Conservation (phyloP, 2,797 vertebrate species). For the Acrossocheilus wenchowensis region DNA sequence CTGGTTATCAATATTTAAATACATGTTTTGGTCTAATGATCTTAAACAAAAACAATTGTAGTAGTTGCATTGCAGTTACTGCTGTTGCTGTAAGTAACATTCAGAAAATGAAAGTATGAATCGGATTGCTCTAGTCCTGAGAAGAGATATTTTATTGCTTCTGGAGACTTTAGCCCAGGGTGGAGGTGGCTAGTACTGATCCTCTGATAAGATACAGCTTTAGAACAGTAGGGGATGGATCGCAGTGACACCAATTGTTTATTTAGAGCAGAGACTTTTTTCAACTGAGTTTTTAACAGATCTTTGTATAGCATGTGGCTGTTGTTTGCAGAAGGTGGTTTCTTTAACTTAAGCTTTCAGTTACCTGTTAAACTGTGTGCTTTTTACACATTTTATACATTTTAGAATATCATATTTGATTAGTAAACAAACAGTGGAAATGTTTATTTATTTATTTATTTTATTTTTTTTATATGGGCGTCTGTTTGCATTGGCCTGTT, state of each 20-base stretch:
- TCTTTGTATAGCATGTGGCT: not conserved
- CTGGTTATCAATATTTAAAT: not conserved
- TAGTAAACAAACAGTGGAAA: not conserved
- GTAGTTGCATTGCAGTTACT: not conserved
- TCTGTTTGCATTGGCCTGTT: not conserved
- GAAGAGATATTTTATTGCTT: conserved; percentile 22
- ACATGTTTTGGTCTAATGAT: not conserved
- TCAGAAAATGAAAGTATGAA: not conserved
- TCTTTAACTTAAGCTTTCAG: not conserved
- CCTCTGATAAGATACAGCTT: conserved; percentile 36
- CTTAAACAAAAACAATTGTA: not conserved
- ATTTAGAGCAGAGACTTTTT: conserved; percentile 30
- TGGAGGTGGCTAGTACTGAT: not conserved
- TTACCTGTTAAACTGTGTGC: not conserved
- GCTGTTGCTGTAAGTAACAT: not conserved
- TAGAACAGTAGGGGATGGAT: conserved; percentile 30
- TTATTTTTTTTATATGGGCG: too few species aligned
- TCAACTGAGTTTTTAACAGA: not conserved
- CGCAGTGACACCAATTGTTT: conserved; percentile 41
- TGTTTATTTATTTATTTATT: not conserved
- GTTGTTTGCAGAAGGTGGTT: conserved; percentile 27
- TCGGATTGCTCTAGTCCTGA: not conserved
- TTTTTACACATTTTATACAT: not conserved
- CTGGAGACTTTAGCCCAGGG: conserved; percentile 48
- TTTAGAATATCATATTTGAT: not conserved